phyloP scores from a whole-genome alignment of 1,140 invertebrate species.

The Melitaea cinxia region DNA sequence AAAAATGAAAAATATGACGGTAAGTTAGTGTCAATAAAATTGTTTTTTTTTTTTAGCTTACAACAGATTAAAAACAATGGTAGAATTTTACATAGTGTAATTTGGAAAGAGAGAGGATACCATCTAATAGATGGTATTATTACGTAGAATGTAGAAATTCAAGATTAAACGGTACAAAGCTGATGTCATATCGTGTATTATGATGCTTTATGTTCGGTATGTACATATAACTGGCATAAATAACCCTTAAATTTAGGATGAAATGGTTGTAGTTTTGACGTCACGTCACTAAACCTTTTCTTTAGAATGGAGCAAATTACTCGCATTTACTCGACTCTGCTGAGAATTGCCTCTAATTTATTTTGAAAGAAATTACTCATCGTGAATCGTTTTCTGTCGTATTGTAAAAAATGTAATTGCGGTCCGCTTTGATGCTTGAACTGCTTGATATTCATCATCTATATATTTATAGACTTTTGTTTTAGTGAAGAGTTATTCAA shows the following conservation, averaged over 20 bases:
- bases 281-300: constrained; percentile 3
- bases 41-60: too few species aligned
- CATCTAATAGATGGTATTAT: too few species aligned
- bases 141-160: too few species aligned
- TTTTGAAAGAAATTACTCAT: background rate
- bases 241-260: background rate
- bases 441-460: background rate
- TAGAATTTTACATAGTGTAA: too few species aligned
- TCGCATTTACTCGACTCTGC: constrained; percentile 11
- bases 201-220: background rate
- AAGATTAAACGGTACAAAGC: too few species aligned
- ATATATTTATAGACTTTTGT: too few species aligned
- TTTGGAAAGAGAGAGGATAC: too few species aligned
- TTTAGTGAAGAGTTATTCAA: too few species aligned
- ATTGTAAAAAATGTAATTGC: background rate
- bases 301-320: constrained; percentile 12
- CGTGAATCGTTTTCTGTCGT: background rate
- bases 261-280: constrained; percentile 4
- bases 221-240: background rate
- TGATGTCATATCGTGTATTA: background rate
- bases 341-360: constrained; percentile 1
- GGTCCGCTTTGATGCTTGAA: background rate
- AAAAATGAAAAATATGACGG: too few species aligned
- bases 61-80: too few species aligned
- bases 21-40: too few species aligned